Evolutionary conservation across 1,140 invertebrate genomes (phyloP).

Genomic region (Drosophila nasuta): DNA sequence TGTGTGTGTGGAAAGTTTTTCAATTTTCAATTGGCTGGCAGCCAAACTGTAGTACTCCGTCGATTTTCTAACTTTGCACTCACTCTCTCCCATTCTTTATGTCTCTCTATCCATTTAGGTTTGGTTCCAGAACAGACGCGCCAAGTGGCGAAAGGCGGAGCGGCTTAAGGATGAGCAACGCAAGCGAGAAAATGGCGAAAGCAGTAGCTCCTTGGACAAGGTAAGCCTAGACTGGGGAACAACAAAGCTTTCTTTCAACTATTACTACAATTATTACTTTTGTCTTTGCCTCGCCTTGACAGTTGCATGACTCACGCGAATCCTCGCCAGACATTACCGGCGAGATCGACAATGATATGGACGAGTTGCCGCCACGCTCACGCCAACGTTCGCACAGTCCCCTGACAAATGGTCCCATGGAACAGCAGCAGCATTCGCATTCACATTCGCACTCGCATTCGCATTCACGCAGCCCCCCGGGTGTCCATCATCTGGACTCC

Average conservation of each 20-base stretch:
- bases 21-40: constrained; percentile 77
- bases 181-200: constrained; percentile 91
- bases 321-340: constrained; percentile 84
- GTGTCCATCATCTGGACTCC: constrained; percentile 68
- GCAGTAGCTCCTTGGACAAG: constrained; percentile 86
- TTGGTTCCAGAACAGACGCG: constrained; percentile 97
- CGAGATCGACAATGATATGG: constrained; percentile 83
- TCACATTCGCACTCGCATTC: constrained; percentile 22
- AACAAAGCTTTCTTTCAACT: background rate
- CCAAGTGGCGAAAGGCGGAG: constrained; percentile 97
- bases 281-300: background rate
- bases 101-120: constrained; percentile 87
- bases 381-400: constrained; percentile 78
- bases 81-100: constrained; percentile 24
- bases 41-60: constrained; percentile 51
- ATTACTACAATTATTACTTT: background rate
- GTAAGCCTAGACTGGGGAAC: constrained; percentile 29
- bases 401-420: constrained; percentile 61
- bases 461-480: constrained; percentile 71
- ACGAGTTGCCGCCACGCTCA: constrained; percentile 66
- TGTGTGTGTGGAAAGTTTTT: constrained; percentile 70
- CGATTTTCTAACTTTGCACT: constrained; percentile 70
- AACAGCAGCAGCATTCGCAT: constrained; percentile 48
- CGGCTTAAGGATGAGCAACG: constrained; percentile 95
- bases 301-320: constrained; percentile 82